Conservation (phyloP, 2,888 invertebrate species). For the Unio pictorum region DNA sequence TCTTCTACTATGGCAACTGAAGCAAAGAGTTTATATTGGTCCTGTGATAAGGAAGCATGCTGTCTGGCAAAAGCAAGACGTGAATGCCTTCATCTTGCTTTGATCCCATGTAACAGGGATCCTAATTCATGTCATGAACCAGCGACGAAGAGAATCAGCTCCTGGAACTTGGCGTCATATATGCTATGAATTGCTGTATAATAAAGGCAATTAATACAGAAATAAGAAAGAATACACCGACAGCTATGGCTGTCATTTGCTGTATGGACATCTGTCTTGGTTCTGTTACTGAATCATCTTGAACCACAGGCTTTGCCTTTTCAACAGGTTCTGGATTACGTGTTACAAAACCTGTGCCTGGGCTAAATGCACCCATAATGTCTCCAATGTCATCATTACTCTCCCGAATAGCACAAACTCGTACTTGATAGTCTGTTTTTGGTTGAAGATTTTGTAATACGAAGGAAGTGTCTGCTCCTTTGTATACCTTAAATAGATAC, state of each 20-base stretch:
- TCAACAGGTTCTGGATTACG: conserved; percentile 59
- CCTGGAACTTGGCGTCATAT: conserved; percentile 4
- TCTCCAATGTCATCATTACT: conserved; percentile 74
- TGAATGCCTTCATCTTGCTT: too few species aligned
- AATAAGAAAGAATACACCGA: conserved; percentile 77
- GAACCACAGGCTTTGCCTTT: conserved; percentile 22
- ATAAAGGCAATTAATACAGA: conserved; percentile 78
- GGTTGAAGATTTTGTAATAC: conserved; percentile 80
- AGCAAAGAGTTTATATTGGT: too few species aligned
- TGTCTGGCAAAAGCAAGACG: too few species aligned
- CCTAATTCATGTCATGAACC: too few species aligned
- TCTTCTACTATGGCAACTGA: too few species aligned
- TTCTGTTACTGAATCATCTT: conserved; percentile 42
- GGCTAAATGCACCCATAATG: conserved; percentile 82
- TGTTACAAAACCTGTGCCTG: conserved; percentile 77
- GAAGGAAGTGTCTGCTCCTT: conserved; percentile 72
- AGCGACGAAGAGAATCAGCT: too few species aligned
- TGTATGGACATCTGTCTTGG: conserved; percentile 74
- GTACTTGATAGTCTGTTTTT: conserved; percentile 83
- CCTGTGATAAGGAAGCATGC: too few species aligned
- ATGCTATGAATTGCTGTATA: conserved; percentile 72
- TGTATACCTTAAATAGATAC: conserved; percentile 71
- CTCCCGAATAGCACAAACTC: conserved; percentile 84
- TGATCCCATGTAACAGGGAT: too few species aligned
- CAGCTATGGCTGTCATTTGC: conserved; percentile 79